These are phyloP conservation scores for Smutsia gigantea DNA, from an alignment of 2,797 vertebrate genomes.

Conservation along the genomic window DNA sequence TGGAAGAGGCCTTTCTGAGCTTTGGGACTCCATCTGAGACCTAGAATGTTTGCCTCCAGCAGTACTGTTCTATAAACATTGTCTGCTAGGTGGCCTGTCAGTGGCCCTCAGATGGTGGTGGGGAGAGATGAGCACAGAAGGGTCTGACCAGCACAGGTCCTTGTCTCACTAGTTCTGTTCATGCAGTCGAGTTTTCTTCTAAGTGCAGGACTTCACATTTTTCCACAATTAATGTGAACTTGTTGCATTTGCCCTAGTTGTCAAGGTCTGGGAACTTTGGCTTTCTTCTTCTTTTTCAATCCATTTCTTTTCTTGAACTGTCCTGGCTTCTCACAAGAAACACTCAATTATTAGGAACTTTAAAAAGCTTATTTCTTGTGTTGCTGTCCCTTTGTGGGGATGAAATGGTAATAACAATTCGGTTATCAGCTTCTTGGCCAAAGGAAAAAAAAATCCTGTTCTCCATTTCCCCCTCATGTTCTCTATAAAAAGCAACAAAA, in stretches of 20 bases:
- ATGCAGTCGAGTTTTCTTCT: not conserved
- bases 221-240: not conserved
- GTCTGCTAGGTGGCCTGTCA: not conserved
- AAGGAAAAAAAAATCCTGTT: not conserved
- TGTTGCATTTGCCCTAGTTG: constrained; percentile 8
- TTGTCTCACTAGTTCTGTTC: not conserved
- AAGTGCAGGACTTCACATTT: constrained; percentile 19
- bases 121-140: not conserved
- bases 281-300: not conserved
- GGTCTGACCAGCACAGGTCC: not conserved
- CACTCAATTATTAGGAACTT: constrained; percentile 16
- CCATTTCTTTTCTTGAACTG: constrained; percentile 48
- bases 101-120: not conserved
- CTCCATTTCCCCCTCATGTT: constrained; percentile 37
- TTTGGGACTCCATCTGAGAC: not conserved
- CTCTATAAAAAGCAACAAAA: constrained; percentile 72
- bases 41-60: not conserved
- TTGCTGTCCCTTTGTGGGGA: constrained; percentile 44
- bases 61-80: not conserved
- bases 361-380: constrained; percentile 37
- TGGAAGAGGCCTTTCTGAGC: not conserved
- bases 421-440: constrained; percentile 57
- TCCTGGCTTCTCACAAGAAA: constrained; percentile 62
- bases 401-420: constrained; percentile 57
- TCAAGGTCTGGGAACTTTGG: constrained; percentile 53